Base-by-base conservation (phyloP, 2,888 invertebrate genomes). In the Leucophenga montana region DNA sequence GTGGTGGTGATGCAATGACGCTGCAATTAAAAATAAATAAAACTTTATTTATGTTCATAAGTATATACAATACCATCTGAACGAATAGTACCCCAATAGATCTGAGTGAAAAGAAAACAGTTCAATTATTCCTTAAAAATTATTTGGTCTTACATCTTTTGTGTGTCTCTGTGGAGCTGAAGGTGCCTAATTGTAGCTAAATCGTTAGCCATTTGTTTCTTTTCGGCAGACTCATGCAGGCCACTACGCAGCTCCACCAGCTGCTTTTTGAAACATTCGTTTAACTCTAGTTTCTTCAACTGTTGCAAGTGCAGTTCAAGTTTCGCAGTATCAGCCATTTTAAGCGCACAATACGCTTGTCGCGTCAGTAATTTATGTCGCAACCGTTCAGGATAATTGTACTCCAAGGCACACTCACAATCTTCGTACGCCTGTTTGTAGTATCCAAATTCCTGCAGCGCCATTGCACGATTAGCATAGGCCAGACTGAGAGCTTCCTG, bases 391-490 rank as follows among this genome's bases (percentile, higher is more conserved):
- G 86, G 85, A 71, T 86, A 86, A 0, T 82, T 82, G 4, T 73
- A 74, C 14, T 83, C 80, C 20, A 87, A 54, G 0, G 89, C 88
- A 68, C 80, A 85, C 2, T 74, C 74, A 18, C 87, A 87, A 54
- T 88, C 88, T 53, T 85, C 83, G 54, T 85, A 86, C 0, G 88
- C 88, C 62, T 86, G 81, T 18, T 75, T 66, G 64, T 78, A 88
- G 48, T 83, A 86, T 1, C 86, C 86, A 57, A 84, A 81, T 53
- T 86, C 83, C 64, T 86, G 84, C 9, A 88, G 68, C 0, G 85
- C 85, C 71, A 85, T 82, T 0, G 86, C 88, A 0, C 89, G 78
- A 75, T 89, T 89, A 0, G 88, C 89, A 75, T 81, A 86, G 0
- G 83, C 85, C 46, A 88, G 65, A 0, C 85, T 73, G 0, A 85